Evolutionary conservation across 2,113 vertebrate species (phyloP), one percentile per base, ranked within the genome.

Genomic region (Cephalopholis sonnerati): DNA sequence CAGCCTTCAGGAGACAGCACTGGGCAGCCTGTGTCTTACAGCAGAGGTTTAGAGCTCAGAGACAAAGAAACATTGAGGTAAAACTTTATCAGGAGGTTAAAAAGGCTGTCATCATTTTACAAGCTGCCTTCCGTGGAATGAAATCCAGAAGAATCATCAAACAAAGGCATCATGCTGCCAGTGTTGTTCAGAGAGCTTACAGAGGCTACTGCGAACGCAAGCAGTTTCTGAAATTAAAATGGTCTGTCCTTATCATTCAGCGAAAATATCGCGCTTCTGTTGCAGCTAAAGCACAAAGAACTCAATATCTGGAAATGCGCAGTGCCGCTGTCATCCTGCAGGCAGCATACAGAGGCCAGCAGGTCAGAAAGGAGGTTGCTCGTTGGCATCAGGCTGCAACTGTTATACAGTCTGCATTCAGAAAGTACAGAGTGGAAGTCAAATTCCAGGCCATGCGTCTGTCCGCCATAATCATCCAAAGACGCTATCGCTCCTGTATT

Each of bases 381-480:
- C 3, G 0, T 4, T 87, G 93, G 91, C 94, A 95, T 16, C 67
- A 16, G 32, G 96, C 97, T 74, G 96, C 96, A 63, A 83, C 92
- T 24, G 46, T 82, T 24, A 96, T 98, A 65, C 95, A 97, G 91
- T 94, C 97, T 20, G 50, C 0, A 0, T 96, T 96, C 79, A 96
- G 92, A 84, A 96, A 94, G 93, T 92, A 95, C 70, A 84, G 61
- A 32, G 81, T 84, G 27, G 76, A 73, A 24, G 39, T 63, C 13
- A 95, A 93, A 46, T 97, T 96, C 32, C 81, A 2, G n/a, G 81
- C 92, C 75, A 90, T 96, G 93, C 95, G 84, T 77, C 58, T 69
- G 57, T 96, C 97, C 1, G 92, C 94, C 46, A 5, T 94, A 17
- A 15, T 94, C 54, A 96, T 98, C 87, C 96, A 98, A 79, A 93